Evolutionary conservation across 2,113 vertebrate genomes (phyloP).

Genomic region (Pteruthius melanotis): DNA sequence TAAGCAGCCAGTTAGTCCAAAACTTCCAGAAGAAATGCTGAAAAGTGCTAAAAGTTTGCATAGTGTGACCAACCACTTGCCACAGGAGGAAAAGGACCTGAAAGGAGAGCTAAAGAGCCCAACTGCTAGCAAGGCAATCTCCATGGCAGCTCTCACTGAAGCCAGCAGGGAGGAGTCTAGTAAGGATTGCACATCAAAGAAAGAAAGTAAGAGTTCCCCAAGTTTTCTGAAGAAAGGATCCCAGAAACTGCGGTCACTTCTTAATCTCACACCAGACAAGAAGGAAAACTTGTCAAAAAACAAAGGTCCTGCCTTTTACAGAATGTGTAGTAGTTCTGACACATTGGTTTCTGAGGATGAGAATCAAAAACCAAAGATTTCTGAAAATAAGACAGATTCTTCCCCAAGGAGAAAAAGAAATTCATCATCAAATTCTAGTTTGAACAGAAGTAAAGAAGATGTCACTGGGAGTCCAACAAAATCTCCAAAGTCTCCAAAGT

Average conservation of each 20-base stretch:
- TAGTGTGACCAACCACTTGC: constrained; percentile 67
- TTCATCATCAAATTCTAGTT: constrained; percentile 73
- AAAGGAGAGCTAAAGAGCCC: constrained; percentile 69
- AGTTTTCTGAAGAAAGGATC: constrained; percentile 84
- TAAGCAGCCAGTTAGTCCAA: constrained; percentile 59
- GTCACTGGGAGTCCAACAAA: constrained; percentile 43
- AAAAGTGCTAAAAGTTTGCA: constrained; percentile 72
- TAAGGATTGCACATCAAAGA: constrained; percentile 69
- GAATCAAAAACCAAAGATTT: constrained; percentile 68
- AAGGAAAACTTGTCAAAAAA: constrained; percentile 78
- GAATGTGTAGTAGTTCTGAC: constrained; percentile 82
- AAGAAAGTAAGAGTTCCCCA: constrained; percentile 74
- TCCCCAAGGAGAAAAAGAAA: constrained; percentile 72
- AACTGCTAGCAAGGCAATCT: constrained; percentile 74
- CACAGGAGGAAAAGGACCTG: constrained; percentile 71
- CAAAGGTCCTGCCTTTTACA: constrained; percentile 75
- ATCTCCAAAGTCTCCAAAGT: constrained; percentile 51
- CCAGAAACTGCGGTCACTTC: constrained; percentile 85
- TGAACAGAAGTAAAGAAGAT: constrained; percentile 71
- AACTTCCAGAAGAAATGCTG: constrained; percentile 61
- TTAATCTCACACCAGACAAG: constrained; percentile 85
- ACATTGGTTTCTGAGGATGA: constrained; percentile 82
- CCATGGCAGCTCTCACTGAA: constrained; percentile 75
- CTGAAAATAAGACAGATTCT: constrained; percentile 70
- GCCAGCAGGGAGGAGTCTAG: constrained; percentile 65